Evolutionary conservation across 2,113 vertebrate genomes (phyloP).

Genomic region (Etia nguti): DNA sequence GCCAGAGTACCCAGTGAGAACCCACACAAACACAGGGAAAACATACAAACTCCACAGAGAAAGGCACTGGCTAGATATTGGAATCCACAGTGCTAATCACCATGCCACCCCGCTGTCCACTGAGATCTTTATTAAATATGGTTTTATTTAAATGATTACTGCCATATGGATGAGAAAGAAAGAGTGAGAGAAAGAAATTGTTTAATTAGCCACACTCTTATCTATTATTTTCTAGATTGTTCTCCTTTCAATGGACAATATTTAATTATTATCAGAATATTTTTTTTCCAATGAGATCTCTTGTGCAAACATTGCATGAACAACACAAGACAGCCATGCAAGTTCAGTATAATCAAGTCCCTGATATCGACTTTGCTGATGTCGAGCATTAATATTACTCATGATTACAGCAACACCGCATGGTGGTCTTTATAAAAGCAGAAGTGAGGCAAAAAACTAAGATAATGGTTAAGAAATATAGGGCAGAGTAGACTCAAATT

Average conservation of each 20-base stretch:
- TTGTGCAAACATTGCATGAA: neutral
- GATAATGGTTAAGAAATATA: neutral
- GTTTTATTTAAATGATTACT: neutral
- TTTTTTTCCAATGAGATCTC: neutral
- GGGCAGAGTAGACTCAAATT: neutral
- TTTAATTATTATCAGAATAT: neutral
- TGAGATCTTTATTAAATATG: neutral
- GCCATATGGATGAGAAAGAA: too few relatives aligned
- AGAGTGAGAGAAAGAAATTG: too few relatives aligned
- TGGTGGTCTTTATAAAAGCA: neutral
- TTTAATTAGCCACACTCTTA: neutral
- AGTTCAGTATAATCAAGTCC: neutral
- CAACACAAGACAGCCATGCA: neutral
- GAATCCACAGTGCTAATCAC: neutral
- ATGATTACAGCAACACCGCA: neutral
- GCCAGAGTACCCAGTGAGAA: neutral
- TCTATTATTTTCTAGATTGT: neutral
- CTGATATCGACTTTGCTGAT: neutral
- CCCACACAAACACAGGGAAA: neutral
- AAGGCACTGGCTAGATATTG: too few relatives aligned
- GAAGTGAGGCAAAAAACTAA: rapidly evolving
- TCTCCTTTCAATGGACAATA: neutral
- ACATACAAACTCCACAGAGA: neutral
- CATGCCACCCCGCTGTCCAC: neutral
- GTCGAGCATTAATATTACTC: neutral